Base-by-base conservation (phyloP, 1,140 invertebrate genomes). In the Solenopsis fugax region DNA sequence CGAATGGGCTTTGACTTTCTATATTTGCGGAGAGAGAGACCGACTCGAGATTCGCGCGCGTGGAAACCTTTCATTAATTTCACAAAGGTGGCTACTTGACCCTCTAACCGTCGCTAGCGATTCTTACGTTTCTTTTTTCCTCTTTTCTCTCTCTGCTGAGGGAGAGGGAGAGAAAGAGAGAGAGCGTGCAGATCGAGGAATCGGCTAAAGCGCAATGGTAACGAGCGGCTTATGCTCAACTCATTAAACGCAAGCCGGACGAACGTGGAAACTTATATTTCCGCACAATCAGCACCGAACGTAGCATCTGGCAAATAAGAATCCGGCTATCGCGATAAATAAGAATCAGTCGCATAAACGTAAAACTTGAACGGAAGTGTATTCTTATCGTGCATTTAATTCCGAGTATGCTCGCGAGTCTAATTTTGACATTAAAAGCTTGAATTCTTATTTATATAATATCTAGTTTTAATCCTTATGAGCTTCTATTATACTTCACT, bases 1-100 rank as follows among this genome's bases (percentile, higher is more conserved):
- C 82, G 71, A 90, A 82, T 71, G 34, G 41, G 41, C 77, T 84
- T 84, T 86, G 65, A 78, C 77, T 88, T 64, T 86, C 72, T 84
- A 64, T 60, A 85, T 73, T 72, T 62, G 86, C 62, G 69, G 69
- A 84, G 69, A 65, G 69, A 65, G 50, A 65, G 50, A 76, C 58
- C 58, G 50, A 58, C 56, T 48, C 24, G 54, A 54, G 41, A 24
- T 81, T 76, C 69, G 78, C 67, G 65, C 73, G 56, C 67, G 56
- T 81, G 67, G 77, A 90, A 90, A 90, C 86, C 86, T 90, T 90
- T 90, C 88, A 90, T 85, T 90, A 90, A 90, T 90, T 90, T 86
- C 86, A 88, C 86, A 87, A 90, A 88, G 80, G 64, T 50, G 21
- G 65, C 58, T 24, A 88, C 89, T 90, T 90, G 89, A 90, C 89